phyloP scores from a whole-genome alignment of 2,888 invertebrate species.

The Brachypalpus laphriformis region DNA sequence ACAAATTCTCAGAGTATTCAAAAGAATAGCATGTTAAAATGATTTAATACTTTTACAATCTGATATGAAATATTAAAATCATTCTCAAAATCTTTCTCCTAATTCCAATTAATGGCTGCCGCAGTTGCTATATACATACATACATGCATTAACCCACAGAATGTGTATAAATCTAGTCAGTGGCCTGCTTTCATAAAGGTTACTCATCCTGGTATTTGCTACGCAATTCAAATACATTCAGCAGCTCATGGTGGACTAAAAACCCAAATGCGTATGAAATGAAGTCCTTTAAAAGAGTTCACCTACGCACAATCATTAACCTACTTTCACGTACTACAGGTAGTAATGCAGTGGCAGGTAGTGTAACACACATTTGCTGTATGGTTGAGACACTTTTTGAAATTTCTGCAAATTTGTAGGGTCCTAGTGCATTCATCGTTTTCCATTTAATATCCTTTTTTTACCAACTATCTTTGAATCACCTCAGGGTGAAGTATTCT shows the following conservation, averaged over 20 bases:
- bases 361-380: neutral
- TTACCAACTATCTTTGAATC: neutral
- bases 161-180: too few species aligned
- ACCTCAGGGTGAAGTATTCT: neutral
- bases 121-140: neutral
- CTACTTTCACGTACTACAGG: conserved; percentile 14
- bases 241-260: neutral
- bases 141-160: too few species aligned
- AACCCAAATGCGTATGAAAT: neutral
- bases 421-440: neutral
- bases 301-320: conserved; percentile 63
- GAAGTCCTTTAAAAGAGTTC: neutral
- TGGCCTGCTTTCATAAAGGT: conserved; percentile 10
- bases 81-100: too few species aligned
- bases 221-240: conserved; percentile 1
- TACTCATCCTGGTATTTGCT: neutral
- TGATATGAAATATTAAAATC: too few species aligned
- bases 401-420: neutral
- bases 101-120: too few species aligned
- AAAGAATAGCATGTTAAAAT: too few species aligned
- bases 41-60: too few species aligned
- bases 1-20: too few species aligned
- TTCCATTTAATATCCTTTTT: neutral
- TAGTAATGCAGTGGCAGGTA: conserved; percentile 8
- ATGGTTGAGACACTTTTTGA: conserved; percentile 49